Percentiles rank a stretch among this genome's conserved stretches.
phyloP scores from a whole-genome alignment of 2,113 vertebrate species.

The Caracal caracal region DNA sequence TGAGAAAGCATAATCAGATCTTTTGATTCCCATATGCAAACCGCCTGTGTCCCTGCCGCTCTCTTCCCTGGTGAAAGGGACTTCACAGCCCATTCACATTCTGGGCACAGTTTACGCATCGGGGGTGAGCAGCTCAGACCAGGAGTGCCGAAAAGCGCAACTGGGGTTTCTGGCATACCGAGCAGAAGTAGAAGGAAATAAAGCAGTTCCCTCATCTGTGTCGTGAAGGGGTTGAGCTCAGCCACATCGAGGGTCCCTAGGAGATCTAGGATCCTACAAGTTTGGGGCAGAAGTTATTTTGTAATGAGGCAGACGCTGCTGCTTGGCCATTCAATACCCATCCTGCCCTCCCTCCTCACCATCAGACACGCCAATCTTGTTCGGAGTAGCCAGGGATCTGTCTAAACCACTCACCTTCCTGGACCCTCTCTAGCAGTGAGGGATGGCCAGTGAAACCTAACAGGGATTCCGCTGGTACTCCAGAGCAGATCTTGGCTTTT shows the following conservation, averaged over 20 bases:
- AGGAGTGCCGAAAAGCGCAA: neutral
- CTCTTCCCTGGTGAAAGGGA: neutral
- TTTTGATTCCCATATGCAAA: slow-evolving; percentile 39
- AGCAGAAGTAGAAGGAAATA: neutral
- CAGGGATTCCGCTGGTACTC: neutral
- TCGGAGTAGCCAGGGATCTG: neutral
- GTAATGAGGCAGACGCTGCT: neutral
- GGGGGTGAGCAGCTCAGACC: neutral
- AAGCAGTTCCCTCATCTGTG: neutral
- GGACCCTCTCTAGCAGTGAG: neutral
- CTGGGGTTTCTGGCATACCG: neutral
- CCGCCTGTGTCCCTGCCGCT: neutral
- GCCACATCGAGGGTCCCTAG: neutral
- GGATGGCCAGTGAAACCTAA: neutral
- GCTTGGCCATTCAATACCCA: neutral
- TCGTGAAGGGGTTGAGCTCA: neutral
- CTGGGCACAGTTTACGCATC: neutral
- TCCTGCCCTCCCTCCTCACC: neutral
- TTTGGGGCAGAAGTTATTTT: neutral
- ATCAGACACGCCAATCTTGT: neutral
- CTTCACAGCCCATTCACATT: neutral
- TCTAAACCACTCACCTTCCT: neutral
- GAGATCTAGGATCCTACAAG: neutral
- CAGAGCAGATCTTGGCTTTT: neutral
- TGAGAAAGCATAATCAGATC: slow-evolving; percentile 58